phyloP scores from a whole-genome alignment of 2,797 vertebrate genomes.

The Peromyscus nudipes region DNA sequence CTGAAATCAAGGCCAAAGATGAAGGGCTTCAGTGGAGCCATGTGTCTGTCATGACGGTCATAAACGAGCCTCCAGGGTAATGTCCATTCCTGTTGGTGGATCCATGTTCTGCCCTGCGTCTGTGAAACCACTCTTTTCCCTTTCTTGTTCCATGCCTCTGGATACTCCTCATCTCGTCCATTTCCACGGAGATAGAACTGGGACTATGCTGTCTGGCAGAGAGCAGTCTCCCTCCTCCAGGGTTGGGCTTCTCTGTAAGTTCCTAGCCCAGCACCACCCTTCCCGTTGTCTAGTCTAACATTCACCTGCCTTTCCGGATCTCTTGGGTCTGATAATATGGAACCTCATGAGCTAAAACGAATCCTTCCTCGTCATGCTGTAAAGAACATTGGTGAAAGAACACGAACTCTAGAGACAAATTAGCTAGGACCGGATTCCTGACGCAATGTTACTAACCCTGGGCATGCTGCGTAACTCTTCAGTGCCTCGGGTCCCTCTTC shows the following conservation, averaged over 20 bases:
- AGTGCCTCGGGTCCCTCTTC: not conserved
- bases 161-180: conserved; percentile 1
- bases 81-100: not conserved
- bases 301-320: not conserved
- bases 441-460: not conserved
- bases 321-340: not conserved
- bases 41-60: not conserved
- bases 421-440: not conserved
- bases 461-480: not conserved
- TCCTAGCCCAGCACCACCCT: not conserved
- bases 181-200: not conserved
- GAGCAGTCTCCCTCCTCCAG: not conserved
- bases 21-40: not conserved
- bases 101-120: not conserved
- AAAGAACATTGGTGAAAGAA: not conserved
- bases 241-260: not conserved
- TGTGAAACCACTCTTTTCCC: not conserved
- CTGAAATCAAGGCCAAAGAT: not conserved
- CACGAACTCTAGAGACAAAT: not conserved
- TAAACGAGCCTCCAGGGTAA: not conserved
- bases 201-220: not conserved
- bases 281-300: not conserved
- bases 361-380: not conserved
- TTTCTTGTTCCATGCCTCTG: not conserved
- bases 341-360: not conserved